Base-by-base conservation (phyloP, 2,113 vertebrate species). In the Saguinus midas region DNA sequence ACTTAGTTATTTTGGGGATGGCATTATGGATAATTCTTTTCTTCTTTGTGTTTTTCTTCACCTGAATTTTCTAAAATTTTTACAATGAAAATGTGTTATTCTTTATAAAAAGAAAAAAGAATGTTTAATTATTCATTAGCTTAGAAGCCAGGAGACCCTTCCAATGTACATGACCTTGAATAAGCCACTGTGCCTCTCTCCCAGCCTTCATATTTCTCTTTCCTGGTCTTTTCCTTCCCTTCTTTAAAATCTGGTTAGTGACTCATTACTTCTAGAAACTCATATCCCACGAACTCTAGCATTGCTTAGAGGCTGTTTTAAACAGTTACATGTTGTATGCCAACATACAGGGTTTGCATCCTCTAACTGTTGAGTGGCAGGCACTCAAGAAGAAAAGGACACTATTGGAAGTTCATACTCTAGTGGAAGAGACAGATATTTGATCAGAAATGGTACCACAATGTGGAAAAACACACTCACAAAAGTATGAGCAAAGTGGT, bases 1-100 rank as follows among this genome's bases (percentile, higher is more conserved):
- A 91, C 87, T 95, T 93, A 86, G 27, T 91, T 93, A 96, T 93
- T 97, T 95, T 68, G 72, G 79, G 10, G 9, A 89, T 96, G 79
- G 82, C 73, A 87, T 97, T 58, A 80, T 40, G n/a, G 14, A 75
- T 72, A 75, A 79, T 81, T 95, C 87, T 88, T 94, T 97, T 90
- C 40, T 92, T 70, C 68, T 83, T 86, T 94, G 92, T 55, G 88
- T 84, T 91, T 97, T 40, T 40, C 37, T 40, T 40, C 37, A 96
- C 61, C 86, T 83, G 64, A 52, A 52, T 79, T 92, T 87, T 86
- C 90, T 95, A 94, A 84, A 90, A 78, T 92, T 81, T 96, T 43
- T n/a, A 66, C 37, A 78, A 7, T 37, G 35, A 64, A 79, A 72
- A 50, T 78, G 5, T 82, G 10, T 32, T 86, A 11, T n/a, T 75